Conservation (phyloP, 1,140 invertebrate genomes). For the Aphaenogaster ashmeadi region DNA sequence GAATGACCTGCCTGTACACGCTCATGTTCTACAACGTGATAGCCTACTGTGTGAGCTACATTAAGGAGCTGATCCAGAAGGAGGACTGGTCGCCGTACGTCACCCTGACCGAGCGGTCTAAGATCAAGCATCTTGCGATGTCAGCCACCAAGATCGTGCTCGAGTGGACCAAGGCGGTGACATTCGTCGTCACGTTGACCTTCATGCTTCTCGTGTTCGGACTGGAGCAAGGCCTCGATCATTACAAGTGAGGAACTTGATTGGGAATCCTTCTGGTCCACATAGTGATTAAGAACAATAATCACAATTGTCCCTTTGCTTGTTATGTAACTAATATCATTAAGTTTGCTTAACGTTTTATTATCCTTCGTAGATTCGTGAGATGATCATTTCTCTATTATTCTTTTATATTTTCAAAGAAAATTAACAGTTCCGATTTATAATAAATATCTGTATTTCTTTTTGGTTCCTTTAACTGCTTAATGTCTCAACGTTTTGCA, state of each 20-base stretch:
- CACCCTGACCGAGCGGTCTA: slow-evolving; percentile 91
- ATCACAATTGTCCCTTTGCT: background rate
- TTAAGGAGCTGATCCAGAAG: slow-evolving; percentile 91
- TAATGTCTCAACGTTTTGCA: slow-evolving; percentile 48
- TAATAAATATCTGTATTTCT: background rate
- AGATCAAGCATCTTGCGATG: slow-evolving; percentile 93
- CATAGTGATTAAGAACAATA: background rate
- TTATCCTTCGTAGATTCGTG: background rate
- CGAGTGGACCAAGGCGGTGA: slow-evolving; percentile 94
- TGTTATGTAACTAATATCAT: background rate
- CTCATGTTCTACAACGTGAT: slow-evolving; percentile 94
- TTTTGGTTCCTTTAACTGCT: background rate
- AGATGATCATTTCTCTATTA: background rate
- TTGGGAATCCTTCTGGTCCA: background rate
- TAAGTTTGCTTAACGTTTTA: background rate
- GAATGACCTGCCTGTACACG: slow-evolving; percentile 91
- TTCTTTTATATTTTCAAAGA: background rate
- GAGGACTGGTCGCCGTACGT: slow-evolving; percentile 93
- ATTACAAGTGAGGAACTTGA: slow-evolving; percentile 88
- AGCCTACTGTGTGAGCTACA: slow-evolving; percentile 92
- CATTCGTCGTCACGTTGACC: slow-evolving; percentile 93
- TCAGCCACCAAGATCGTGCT: slow-evolving; percentile 93
- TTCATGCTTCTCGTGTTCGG: slow-evolving; percentile 92
- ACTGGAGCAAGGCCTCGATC: slow-evolving; percentile 91
- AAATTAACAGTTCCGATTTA: background rate